phyloP scores from a whole-genome alignment of 2,888 invertebrate genomes.

The Ormyrus thymus region DNA sequence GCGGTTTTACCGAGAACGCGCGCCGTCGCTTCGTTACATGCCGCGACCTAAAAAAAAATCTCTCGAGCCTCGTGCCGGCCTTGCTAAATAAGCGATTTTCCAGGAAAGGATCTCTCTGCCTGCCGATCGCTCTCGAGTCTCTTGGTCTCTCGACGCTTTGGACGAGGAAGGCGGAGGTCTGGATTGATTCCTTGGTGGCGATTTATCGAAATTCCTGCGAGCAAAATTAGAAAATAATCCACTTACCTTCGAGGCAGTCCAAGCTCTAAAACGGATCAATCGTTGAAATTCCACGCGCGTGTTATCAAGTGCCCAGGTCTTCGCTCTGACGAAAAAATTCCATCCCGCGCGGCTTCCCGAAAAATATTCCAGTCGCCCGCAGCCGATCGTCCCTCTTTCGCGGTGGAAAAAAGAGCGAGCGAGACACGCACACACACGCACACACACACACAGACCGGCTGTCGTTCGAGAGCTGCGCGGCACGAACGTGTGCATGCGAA shows the following conservation, averaged over 20 bases:
- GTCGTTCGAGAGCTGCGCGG: no score
- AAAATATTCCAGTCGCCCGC: no score
- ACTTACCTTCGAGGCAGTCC: background rate
- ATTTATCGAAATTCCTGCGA: background rate
- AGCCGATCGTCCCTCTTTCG: no score
- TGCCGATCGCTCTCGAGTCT: background rate
- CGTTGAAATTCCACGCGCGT: background rate
- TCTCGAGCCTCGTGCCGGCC: background rate
- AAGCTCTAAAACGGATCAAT: background rate
- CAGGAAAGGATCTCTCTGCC: conserved; percentile 1
- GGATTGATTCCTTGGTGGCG: background rate
- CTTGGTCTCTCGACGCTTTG: background rate
- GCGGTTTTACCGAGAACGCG: conserved; percentile 38
- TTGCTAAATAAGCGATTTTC: conserved; percentile 24
- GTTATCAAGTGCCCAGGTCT: background rate
- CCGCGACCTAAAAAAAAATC: conserved; percentile 25
- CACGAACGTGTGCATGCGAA: conserved; percentile 20
- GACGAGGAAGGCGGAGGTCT: background rate
- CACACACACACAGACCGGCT: background rate
- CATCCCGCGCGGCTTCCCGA: no score
- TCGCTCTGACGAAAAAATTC: no score
- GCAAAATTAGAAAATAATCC: background rate
- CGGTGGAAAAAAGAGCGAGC: no score
- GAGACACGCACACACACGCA: background rate
- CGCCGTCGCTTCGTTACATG: background rate